Evolutionary conservation across 2,113 vertebrate species (phyloP), one percentile per base, ranked within the genome.

Genomic region (Scatophagus argus): DNA sequence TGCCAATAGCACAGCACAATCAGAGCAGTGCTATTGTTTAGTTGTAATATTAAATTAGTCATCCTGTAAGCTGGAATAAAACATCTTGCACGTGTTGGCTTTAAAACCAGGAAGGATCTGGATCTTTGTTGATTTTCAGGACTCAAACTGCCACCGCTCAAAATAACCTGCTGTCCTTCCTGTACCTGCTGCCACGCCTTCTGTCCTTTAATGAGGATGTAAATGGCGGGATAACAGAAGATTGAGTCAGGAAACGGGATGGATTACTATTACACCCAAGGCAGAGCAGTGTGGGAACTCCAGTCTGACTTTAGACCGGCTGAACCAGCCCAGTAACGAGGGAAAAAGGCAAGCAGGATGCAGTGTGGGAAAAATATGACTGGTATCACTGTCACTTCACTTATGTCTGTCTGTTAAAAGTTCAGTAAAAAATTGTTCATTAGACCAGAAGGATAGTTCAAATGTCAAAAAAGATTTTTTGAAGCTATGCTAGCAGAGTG

Each of bases 211-310:
- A 73, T 6, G 4, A 29, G 47, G 5, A 51, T 29, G 52, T 74
- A 27, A 77, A 60, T 1, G 44, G 61, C 11, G 78, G 70, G 55
- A 80, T 32, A 74, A 67, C 60, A 32, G 41, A 75, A 68, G 49
- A 70, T 34, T 88, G 86, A 92, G 79, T 88, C 89, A 90, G 55
- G 84, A 82, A 90, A 88, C 46, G 31, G 31, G 74, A 80, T 39
- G 54, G 79, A 74, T 83, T 32, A 84, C 66, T 84, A 21, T 36
- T 59, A 43, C 73, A 77, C 27, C 49, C 58, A 46, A 69, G 79
- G 44, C 62, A 52, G 71, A 64, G 39, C 25, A 46, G 62, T 59
- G 73, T 74, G 81, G 43, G 44, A 92, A 87, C 67, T 67, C 62
- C 27, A 52, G 66, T 21, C 16, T 36, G 39, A 47, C 60, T 29